These are phyloP conservation scores for Barnardius zonarius DNA, from an alignment of 2,113 vertebrate genomes.

Conservation along the genomic window DNA sequence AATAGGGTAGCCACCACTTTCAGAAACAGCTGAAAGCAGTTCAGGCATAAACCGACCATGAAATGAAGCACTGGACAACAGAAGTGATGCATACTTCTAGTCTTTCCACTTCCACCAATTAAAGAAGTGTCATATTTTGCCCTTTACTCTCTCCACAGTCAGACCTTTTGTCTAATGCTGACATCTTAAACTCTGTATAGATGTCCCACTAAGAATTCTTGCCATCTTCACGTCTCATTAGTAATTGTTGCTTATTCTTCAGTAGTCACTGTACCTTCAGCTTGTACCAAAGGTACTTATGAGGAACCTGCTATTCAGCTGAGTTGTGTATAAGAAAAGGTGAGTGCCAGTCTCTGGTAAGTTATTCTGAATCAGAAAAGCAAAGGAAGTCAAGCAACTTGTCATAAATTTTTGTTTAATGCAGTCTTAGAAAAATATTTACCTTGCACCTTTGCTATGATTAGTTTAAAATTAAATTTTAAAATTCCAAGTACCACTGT, in stretches of 20 bases:
- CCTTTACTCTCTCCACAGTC: neutral
- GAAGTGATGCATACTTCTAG: neutral
- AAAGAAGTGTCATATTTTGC: neutral
- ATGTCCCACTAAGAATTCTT: neutral
- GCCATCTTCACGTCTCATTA: neutral
- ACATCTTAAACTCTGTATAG: neutral
- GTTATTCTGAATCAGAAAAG: neutral
- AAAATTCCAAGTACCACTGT: neutral
- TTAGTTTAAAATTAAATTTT: neutral
- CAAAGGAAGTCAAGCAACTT: neutral
- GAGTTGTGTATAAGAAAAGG: neutral
- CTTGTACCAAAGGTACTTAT: neutral
- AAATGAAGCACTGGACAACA: neutral
- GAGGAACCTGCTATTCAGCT: neutral
- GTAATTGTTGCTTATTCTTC: neutral
- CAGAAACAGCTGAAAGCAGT: neutral
- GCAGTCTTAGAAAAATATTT: neutral
- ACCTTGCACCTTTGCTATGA: neutral
- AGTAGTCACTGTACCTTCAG: neutral
- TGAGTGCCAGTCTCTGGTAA: neutral
- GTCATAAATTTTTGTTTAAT: neutral
- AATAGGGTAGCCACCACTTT: neutral
- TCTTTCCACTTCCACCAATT: neutral
- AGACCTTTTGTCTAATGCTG: neutral
- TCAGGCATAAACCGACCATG: neutral